A percentile compares a stretch with the other conserved stretches of the same genome.
Evolutionary conservation across 2,797 vertebrate species (phyloP).

Genomic region (Anolis apletophallus): DNA sequence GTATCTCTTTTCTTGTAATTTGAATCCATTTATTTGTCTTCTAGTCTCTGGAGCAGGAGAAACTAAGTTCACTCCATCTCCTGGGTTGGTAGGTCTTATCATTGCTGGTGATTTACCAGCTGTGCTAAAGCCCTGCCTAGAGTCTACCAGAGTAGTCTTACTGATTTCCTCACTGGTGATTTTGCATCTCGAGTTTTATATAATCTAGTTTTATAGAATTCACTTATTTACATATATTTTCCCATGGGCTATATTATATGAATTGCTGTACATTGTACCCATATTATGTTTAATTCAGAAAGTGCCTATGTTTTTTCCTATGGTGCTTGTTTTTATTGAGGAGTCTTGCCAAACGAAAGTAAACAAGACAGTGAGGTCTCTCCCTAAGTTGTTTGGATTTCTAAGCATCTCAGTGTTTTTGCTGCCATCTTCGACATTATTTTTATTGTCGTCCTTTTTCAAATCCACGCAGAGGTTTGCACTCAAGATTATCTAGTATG

Average conservation of each 20-base stretch:
- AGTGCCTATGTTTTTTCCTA: too few relatives aligned
- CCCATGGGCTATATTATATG: not conserved
- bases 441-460: not conserved
- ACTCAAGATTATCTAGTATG: not conserved
- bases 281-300: not conserved
- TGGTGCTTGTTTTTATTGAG: not conserved
- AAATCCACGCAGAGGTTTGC: not conserved
- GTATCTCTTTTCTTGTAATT: too few relatives aligned
- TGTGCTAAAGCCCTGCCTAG: too few relatives aligned
- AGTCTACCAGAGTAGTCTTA: too few relatives aligned
- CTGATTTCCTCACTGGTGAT: too few relatives aligned
- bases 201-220: not conserved
- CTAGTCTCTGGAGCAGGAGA: too few relatives aligned
- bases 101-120: too few relatives aligned
- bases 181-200: not conserved
- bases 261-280: not conserved
- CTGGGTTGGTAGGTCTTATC: too few relatives aligned
- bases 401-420: not conserved
- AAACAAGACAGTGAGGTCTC: not conserved
- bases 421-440: not conserved
- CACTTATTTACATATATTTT: not conserved
- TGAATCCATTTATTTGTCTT: too few relatives aligned
- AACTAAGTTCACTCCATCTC: too few relatives aligned
- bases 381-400: not conserved
- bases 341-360: not conserved